Conservation (phyloP, 2,113 vertebrate species). For the Rhegmatorhina hoffmannsi region DNA sequence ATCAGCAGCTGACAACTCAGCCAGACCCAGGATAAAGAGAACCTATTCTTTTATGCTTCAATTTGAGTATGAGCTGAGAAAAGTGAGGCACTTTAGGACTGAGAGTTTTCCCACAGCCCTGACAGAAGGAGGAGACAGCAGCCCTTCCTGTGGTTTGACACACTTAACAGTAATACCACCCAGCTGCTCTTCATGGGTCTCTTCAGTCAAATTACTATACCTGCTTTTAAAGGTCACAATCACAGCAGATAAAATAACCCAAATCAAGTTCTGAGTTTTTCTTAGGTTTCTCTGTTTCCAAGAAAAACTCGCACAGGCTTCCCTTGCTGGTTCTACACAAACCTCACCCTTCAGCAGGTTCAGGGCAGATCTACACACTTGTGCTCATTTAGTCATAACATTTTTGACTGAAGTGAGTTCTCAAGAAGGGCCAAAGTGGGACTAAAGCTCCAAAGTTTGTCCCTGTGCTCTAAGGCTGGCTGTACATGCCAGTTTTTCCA, state of each 20-base stretch:
- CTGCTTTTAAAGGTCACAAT: background rate
- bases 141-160: background rate
- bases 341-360: background rate
- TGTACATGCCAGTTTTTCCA: background rate
- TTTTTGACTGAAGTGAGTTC: background rate
- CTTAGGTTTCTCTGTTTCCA: background rate
- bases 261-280: background rate
- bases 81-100: background rate
- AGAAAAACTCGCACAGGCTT: background rate
- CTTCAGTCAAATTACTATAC: background rate
- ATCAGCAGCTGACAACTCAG: background rate
- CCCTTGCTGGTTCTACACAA: background rate
- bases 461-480: background rate
- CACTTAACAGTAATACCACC: background rate
- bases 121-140: background rate
- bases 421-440: background rate
- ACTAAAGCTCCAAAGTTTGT: background rate
- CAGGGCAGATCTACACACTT: background rate
- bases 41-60: background rate
- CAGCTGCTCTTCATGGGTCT: background rate
- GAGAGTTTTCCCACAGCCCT: background rate
- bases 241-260: background rate
- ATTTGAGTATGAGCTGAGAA: background rate
- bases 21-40: background rate
- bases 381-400: background rate